A percentile compares a stretch with the other conserved stretches of the same genome.
Evolutionary conservation across 2,113 vertebrate genomes (phyloP).

Genomic region (Meriones unguiculatus): DNA sequence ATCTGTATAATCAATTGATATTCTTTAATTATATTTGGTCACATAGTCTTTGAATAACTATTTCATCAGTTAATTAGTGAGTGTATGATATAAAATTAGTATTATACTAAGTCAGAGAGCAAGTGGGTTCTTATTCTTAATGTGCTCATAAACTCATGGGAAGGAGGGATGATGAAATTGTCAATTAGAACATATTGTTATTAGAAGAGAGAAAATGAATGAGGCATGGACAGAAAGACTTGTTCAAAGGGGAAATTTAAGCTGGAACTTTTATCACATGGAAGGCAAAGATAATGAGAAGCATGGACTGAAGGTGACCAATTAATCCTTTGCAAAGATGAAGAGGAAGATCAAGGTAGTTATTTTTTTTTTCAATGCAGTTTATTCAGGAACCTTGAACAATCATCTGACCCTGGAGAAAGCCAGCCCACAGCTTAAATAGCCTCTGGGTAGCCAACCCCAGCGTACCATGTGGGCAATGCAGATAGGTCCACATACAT

Average conservation of each 20-base stretch:
- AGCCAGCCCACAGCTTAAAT: no score
- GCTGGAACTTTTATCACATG: background rate
- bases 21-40: background rate
- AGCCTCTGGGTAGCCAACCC: no score
- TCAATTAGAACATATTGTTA: background rate
- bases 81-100: background rate
- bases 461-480: no score
- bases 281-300: background rate
- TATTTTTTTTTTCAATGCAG: no score
- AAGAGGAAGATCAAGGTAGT: background rate
- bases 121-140: background rate
- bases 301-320: no score
- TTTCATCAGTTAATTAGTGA: background rate
- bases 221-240: background rate
- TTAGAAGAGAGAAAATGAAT: background rate
- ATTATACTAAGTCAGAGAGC: background rate
- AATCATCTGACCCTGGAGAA: no score
- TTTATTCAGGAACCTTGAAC: no score
- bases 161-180: background rate
- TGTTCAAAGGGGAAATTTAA: background rate
- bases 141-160: background rate
- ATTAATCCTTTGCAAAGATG: background rate
- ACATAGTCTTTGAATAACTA: background rate
- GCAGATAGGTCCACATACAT: no score
- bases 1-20: background rate